Base-by-base conservation (phyloP, 1,140 invertebrate genomes). In the Sitophilus oryzae region DNA sequence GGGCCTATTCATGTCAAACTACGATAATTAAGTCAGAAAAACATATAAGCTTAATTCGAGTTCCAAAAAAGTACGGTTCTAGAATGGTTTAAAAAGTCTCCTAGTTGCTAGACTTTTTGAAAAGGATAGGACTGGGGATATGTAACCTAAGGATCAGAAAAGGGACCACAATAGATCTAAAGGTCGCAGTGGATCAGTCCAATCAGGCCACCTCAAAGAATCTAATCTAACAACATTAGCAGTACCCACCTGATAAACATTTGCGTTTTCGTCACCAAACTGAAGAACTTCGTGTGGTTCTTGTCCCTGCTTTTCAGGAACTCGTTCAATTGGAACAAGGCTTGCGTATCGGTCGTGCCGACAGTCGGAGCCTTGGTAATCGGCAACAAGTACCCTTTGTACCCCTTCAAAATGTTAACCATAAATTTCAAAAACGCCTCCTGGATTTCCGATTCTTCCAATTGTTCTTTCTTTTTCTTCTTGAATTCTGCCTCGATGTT, bases 401-500 rank as follows among this genome's bases (percentile, higher is more conserved):
- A 99, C 2, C 94, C 95, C 69, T 90, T 89, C 57, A 99, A 72
- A 52, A 96, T 88, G 34, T 85, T 81, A 2, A 92, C 93, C 86
- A 96, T 98, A 67, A 99, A 99, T 43, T 90, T 80, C 21, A 99
- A 77, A 75, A 99, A 99, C 4, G 93, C 91, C 73, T 98, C 96
- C 74, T 98, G 94, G 50, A 99, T 98, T 72, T 91, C 86, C 43
- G 95, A 75, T 69, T 98, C 95, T 56, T 96, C 71, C 15, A 80
- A 80, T 77, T 89, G 81, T 79, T 89, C 84, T 70, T 80, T 81
- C 37, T 80, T 77, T 64, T 84, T 85, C 44, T 79, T 74, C 67
- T 84, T 82, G 71, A 89, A 89, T 63, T 88, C 85, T 51, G 76
- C 75, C 61, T 89, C 86, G 10, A 83, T 76, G 40, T 73, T 75